Conservation (phyloP, 2,797 vertebrate species). For the Holocentrus rufus region DNA sequence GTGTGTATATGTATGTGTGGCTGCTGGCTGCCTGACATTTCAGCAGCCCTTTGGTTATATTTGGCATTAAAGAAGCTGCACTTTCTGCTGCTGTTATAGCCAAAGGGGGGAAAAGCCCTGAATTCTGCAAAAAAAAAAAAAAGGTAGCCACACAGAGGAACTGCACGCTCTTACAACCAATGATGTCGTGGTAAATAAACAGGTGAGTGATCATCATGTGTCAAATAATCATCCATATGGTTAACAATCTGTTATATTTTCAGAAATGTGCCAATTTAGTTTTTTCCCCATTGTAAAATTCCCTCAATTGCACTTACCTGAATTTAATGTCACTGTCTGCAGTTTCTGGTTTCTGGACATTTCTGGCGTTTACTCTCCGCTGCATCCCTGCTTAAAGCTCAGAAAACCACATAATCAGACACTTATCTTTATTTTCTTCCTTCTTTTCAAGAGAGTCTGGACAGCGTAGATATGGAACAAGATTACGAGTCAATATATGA, state of each 20-base stretch:
- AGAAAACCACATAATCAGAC: too few species aligned
- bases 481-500: too few species aligned
- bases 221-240: not conserved
- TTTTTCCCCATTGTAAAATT: too few species aligned
- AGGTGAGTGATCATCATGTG: not conserved
- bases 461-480: too few species aligned
- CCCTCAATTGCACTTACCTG: too few species aligned
- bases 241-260: conserved; percentile 11
- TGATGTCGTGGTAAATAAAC: not conserved
- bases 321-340: too few species aligned
- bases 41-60: conserved; percentile 52
- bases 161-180: not conserved
- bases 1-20: not conserved
- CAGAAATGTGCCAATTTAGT: too few species aligned
- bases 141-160: conserved; percentile 7
- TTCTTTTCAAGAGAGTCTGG: too few species aligned
- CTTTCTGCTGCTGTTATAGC: conserved; percentile 30
- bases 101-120: conserved; percentile 13
- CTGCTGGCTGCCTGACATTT: conserved; percentile 62
- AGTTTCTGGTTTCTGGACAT: too few species aligned
- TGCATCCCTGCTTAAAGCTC: too few species aligned
- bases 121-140: conserved; percentile 33
- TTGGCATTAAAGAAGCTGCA: conserved; percentile 56
- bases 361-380: too few species aligned
- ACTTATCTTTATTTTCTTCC: too few species aligned